Evolutionary conservation across 2,113 vertebrate genomes (phyloP).

Genomic region (Antechinus flavipes): DNA sequence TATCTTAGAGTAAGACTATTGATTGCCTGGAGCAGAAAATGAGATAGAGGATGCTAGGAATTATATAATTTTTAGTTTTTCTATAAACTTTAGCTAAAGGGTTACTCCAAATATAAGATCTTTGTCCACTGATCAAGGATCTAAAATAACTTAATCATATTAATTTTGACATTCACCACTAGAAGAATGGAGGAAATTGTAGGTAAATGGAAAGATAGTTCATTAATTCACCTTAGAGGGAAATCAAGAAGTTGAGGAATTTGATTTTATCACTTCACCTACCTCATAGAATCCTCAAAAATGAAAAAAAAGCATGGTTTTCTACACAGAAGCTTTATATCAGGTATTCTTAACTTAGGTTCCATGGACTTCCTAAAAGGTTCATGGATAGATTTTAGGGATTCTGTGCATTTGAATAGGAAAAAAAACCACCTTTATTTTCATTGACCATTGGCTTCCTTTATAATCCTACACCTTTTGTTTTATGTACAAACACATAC

Average conservation of each 20-base stretch:
- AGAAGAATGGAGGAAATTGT: not conserved
- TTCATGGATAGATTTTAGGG: not conserved
- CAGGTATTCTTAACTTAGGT: not conserved
- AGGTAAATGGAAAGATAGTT: not conserved
- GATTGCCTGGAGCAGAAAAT: not conserved
- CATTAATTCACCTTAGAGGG: not conserved
- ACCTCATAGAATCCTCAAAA: not conserved
- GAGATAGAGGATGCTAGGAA: not conserved
- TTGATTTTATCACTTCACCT: not conserved
- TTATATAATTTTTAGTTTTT: not conserved
- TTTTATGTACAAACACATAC: not conserved
- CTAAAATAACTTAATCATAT: not conserved
- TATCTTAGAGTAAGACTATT: not conserved
- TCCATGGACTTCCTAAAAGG: not conserved
- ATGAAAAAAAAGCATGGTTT: not conserved
- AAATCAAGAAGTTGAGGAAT: not conserved
- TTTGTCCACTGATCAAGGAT: not conserved
- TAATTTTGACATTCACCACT: not conserved
- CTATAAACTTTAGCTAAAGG: not conserved
- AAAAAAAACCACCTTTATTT: not conserved
- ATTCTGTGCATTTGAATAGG: not conserved
- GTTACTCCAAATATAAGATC: not conserved
- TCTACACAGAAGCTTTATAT: not conserved
- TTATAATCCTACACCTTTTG: not conserved
- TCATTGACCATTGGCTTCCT: not conserved